phyloP scores from a whole-genome alignment of 2,113 vertebrate genomes.

The Ictalurus punctatus region DNA sequence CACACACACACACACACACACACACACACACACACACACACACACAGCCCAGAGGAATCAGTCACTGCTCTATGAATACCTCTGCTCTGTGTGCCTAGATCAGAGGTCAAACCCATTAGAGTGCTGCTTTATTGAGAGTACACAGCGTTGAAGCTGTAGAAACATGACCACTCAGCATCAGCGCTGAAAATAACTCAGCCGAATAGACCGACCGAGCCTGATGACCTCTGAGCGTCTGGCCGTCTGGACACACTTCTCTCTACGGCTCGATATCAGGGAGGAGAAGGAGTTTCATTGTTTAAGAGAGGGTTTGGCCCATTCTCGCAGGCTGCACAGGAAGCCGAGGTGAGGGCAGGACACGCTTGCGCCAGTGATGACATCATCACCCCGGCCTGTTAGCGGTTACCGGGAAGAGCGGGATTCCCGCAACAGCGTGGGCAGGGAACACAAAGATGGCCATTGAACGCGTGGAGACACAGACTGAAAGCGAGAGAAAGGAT shows the following conservation, averaged over 20 bases:
- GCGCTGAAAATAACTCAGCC: conserved; percentile 20
- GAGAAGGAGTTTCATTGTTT: conserved; percentile 70
- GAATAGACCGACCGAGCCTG: neutral
- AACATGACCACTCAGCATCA: neutral
- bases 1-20: neutral
- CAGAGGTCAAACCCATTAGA: conserved; percentile 39
- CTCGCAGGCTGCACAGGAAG: conserved; percentile 31
- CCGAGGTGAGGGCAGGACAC: conserved; percentile 56
- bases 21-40: neutral
- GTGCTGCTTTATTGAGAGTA: neutral
- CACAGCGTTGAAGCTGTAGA: neutral
- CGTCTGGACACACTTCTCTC: conserved; percentile 46
- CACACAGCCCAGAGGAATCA: neutral
- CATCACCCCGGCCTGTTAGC: conserved; percentile 65
- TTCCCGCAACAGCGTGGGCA: conserved; percentile 69
- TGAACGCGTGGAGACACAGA: conserved; percentile 60
- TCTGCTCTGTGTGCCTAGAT: conserved; percentile 5
- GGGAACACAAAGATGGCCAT: conserved; percentile 72
- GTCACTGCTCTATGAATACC: conserved; percentile 21
- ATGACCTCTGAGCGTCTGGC: conserved; percentile 45
- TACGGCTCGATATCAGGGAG: conserved; percentile 45
- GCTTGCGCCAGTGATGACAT: conserved; percentile 71
- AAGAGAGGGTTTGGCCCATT: conserved; percentile 31
- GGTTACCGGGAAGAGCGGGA: conserved; percentile 73
- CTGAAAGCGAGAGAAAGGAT: conserved; percentile 48